These are phyloP conservation scores for Stenodera caucasica DNA, from an alignment of 2,888 invertebrate species.

Conservation along the genomic window DNA sequence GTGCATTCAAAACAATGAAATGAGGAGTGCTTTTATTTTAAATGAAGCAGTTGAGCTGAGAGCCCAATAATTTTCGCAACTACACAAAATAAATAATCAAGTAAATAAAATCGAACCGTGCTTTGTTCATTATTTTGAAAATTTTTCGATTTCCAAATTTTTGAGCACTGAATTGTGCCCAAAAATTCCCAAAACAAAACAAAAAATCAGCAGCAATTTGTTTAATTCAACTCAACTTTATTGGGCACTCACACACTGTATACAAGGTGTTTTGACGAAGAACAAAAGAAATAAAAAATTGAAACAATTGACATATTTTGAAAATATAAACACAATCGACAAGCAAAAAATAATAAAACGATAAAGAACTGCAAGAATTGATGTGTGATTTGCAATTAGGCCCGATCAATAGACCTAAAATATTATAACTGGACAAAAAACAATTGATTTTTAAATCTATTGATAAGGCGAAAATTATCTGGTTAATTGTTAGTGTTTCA, in stretches of 20 bases:
- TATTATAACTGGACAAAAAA: not conserved
- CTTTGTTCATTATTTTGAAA: constrained; percentile 44
- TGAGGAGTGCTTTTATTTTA: constrained; percentile 29
- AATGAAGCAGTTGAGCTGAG: constrained; percentile 47
- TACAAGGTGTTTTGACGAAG: constrained; percentile 35
- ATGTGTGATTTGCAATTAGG: not conserved
- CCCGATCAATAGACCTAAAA: not conserved
- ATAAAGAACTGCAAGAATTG: not conserved
- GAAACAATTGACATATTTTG: not conserved
- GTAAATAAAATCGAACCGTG: constrained; percentile 52
- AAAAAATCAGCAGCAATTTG: constrained; percentile 45
- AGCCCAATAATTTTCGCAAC: no score
- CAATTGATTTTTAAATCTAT: not conserved
- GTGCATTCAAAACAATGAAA: constrained; percentile 37
- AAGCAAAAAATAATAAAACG: not conserved
- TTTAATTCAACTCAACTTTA: constrained; percentile 54
- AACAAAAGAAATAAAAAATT: not conserved
- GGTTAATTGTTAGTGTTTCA: not conserved
- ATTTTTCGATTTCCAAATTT: constrained; percentile 20
- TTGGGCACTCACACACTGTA: constrained; percentile 55
- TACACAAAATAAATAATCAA: no score
- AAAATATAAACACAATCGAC: not conserved
- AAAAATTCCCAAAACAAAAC: constrained; percentile 32
- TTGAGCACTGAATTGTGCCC: constrained; percentile 36
- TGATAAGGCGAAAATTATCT: not conserved